Evolutionary conservation across 2,888 invertebrate species (phyloP).

Genomic region (Zaprionus lineosus): DNA sequence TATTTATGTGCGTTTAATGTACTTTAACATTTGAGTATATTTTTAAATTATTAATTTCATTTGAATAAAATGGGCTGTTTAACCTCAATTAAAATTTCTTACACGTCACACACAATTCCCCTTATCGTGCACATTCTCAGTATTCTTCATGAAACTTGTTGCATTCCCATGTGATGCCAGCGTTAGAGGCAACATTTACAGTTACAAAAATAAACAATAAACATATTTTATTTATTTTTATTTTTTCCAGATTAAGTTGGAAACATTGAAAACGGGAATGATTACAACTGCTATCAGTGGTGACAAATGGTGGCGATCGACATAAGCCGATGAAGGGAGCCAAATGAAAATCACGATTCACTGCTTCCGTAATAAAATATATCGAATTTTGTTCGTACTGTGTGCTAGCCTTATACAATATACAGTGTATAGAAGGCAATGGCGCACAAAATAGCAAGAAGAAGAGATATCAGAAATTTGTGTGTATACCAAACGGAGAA

Average conservation of each 20-base stretch:
- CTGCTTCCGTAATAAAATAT: slow-evolving; percentile 48
- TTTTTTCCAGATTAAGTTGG: neutral
- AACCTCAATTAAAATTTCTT: slow-evolving; percentile 4
- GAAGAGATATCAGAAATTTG: slow-evolving; percentile 33
- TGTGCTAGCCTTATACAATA: slow-evolving; percentile 14
- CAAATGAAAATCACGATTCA: slow-evolving; percentile 55
- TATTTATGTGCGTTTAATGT: no score
- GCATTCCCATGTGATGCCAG: neutral
- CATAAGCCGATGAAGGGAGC: slow-evolving; percentile 16
- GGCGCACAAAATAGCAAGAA: slow-evolving; percentile 30
- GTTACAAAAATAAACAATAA: neutral
- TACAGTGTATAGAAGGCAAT: slow-evolving; percentile 27
- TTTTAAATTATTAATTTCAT: no score
- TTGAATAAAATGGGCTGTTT: no score
- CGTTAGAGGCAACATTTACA: neutral
- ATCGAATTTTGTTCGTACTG: slow-evolving; percentile 13
- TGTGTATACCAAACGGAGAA: slow-evolving; percentile 47
- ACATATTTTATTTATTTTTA: no score
- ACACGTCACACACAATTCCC: neutral
- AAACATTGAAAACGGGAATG: neutral
- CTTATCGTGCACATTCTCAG: neutral
- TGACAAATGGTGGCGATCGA: neutral
- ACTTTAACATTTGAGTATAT: no score
- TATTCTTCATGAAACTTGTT: neutral
- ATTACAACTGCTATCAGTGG: neutral